These are phyloP conservation scores for Ganaspis brasiliensis DNA, from an alignment of 2,888 invertebrate genomes.

Conservation along the genomic window DNA sequence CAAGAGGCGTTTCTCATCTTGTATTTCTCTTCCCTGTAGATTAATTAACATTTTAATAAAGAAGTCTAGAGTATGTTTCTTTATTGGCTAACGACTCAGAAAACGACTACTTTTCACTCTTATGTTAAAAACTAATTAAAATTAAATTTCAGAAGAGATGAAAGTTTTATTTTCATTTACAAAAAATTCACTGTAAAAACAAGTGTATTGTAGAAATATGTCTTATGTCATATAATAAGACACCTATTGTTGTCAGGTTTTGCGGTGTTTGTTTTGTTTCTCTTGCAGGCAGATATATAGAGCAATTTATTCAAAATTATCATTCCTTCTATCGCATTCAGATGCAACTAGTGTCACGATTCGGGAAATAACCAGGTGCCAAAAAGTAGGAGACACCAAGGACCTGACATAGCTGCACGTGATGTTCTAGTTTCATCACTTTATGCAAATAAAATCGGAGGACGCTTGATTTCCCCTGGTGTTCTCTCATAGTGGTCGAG, in stretches of 20 bases:
- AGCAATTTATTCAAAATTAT: background rate
- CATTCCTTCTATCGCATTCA: conserved; percentile 7
- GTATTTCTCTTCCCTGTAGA: background rate
- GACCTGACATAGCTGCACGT: conserved; percentile 68
- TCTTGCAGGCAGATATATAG: no score
- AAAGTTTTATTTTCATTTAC: no score
- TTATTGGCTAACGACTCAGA: background rate
- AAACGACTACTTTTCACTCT: background rate
- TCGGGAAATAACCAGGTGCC: conserved; percentile 41
- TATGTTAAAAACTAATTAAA: background rate
- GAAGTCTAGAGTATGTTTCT: conserved; percentile 10
- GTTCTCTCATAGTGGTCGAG: conserved; percentile 64
- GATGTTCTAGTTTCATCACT: conserved; percentile 78
- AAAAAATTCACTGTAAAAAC: no score
- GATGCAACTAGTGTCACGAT: conserved; percentile 42
- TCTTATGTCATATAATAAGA: no score
- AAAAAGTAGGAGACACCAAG: conserved; percentile 50
- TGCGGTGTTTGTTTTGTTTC: no score
- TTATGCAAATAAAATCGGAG: conserved; percentile 79
- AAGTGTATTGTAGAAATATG: no score
- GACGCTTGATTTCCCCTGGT: conserved; percentile 79
- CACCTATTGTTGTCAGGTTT: no score
- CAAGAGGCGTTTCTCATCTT: conserved; percentile 29
- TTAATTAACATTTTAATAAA: conserved; percentile 24
- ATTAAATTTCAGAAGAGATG: no score